These are phyloP conservation scores for Napeogenes sylphis DNA, from an alignment of 2,888 invertebrate species.

Conservation along the genomic window DNA sequence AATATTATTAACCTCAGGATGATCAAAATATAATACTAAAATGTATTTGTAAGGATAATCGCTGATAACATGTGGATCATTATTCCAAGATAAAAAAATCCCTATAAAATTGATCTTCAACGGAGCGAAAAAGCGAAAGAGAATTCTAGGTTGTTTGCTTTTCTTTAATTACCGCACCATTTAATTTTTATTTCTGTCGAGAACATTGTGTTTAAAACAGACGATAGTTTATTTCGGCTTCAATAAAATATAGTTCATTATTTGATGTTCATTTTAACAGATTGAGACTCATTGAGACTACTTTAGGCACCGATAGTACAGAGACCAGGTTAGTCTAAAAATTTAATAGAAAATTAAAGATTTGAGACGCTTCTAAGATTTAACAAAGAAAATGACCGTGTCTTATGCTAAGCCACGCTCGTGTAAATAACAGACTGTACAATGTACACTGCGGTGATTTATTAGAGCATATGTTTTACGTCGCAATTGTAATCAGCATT, in stretches of 20 bases:
- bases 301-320: not conserved
- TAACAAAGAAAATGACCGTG: constrained; percentile 41
- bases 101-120: constrained; percentile 28
- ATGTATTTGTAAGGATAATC: constrained; percentile 25
- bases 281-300: not conserved
- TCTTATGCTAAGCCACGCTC: constrained; percentile 25
- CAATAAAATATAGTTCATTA: no score
- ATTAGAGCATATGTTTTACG: constrained; percentile 10
- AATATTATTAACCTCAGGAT: not conserved
- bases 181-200: no score
- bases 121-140: constrained; percentile 39
- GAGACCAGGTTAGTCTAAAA: not conserved
- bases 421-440: constrained; percentile 15
- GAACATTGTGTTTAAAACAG: no score
- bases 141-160: constrained; percentile 42
- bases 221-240: no score
- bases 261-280: no score
- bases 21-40: not conserved
- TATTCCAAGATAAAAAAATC: constrained; percentile 48
- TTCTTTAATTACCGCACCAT: constrained; percentile 4
- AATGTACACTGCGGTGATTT: constrained; percentile 12
- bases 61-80: constrained; percentile 34
- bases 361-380: constrained; percentile 49
- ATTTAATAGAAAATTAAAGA: constrained; percentile 19
- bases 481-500: constrained; percentile 12